Percentiles rank a stretch among this genome's conserved stretches.
phyloP scores from a whole-genome alignment of 2,113 vertebrate genomes.

The Phylloscopus trochilus region DNA sequence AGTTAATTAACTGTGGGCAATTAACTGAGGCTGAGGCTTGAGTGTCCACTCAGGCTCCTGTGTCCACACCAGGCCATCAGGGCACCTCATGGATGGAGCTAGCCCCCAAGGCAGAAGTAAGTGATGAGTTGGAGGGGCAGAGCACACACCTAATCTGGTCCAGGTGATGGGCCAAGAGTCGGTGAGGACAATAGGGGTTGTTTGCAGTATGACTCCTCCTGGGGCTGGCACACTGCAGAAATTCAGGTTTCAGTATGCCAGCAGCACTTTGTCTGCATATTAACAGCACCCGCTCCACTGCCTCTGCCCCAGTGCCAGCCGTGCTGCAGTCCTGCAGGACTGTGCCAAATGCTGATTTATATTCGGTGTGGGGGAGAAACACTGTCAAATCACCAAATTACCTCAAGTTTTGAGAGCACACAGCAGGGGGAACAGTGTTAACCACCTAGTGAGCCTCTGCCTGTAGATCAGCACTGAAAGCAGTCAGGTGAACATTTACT shows the following conservation, averaged over 20 bases:
- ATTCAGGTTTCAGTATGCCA: background rate
- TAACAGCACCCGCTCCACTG: background rate
- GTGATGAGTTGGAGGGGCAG: background rate
- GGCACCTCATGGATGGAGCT: background rate
- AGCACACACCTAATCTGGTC: background rate
- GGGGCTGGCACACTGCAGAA: background rate
- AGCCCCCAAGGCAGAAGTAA: accelerated
- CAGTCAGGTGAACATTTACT: background rate
- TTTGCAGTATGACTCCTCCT: background rate
- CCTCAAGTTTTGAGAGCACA: background rate
- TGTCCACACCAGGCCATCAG: background rate
- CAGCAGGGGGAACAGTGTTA: background rate
- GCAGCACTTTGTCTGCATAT: background rate
- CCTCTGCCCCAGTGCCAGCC: background rate
- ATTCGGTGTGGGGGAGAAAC: accelerated
- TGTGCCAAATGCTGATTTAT: background rate
- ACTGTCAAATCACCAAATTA: background rate
- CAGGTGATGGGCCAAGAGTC: accelerated
- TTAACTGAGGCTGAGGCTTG: too few species aligned
- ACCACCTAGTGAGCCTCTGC: background rate
- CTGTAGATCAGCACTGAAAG: background rate
- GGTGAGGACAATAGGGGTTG: background rate
- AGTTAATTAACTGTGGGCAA: background rate
- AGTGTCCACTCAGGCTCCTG: background rate
- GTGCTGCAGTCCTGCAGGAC: background rate